These are phyloP conservation scores for Petrolisthes cinctipes DNA, from an alignment of 2,888 invertebrate species.

Conservation along the genomic window DNA sequence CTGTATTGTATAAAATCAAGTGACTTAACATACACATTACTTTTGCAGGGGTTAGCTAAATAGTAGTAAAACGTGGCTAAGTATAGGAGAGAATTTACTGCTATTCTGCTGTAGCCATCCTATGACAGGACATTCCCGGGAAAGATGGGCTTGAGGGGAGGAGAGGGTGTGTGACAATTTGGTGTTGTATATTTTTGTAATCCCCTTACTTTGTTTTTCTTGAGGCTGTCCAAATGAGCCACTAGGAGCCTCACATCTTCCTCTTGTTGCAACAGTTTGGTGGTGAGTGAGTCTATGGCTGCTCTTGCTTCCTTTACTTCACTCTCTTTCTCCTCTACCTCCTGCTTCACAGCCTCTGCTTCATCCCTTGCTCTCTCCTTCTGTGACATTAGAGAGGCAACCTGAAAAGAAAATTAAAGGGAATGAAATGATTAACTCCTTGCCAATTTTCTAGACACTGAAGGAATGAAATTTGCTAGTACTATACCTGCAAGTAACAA, in stretches of 20 bases:
- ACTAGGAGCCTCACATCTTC: neutral
- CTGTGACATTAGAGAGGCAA: neutral
- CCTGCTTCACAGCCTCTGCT: neutral
- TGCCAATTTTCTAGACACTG: too few species aligned
- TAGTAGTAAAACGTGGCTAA: too few species aligned
- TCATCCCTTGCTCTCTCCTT: conserved; percentile 2
- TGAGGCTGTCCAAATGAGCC: neutral
- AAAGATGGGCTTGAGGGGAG: too few species aligned
- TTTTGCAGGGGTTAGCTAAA: too few species aligned
- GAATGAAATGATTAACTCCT: too few species aligned
- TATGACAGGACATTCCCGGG: too few species aligned
- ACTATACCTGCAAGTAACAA: too few species aligned
- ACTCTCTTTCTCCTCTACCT: neutral
- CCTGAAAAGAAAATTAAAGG: neutral
- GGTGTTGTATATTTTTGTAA: neutral
- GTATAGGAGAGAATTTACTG: too few species aligned
- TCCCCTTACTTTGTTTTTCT: neutral
- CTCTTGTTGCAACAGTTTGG: neutral
- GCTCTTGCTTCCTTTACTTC: conserved; percentile 2
- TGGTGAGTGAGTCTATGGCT: neutral
- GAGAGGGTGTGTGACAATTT: neutral
- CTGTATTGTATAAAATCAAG: too few species aligned
- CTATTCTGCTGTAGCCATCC: too few species aligned
- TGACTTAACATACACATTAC: too few species aligned
- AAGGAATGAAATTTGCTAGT: too few species aligned